Evolutionary conservation across 2,113 vertebrate species (phyloP).

Genomic region (Corythornis cristatus): DNA sequence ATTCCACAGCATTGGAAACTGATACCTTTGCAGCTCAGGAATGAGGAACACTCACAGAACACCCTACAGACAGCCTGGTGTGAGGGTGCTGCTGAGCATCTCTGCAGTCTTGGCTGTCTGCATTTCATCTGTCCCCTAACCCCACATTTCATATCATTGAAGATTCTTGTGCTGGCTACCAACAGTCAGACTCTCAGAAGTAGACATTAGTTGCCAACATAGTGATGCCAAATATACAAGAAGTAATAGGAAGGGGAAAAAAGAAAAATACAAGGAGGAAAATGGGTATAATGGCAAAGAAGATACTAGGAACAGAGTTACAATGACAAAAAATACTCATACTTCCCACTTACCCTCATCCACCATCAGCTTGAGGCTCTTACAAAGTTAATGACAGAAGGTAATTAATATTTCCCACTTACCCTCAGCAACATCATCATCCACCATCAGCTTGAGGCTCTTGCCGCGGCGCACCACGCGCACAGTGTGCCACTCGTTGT

Average conservation of each 20-base stretch:
- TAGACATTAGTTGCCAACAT: background rate
- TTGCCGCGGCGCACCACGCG: constrained; percentile 92
- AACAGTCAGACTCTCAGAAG: background rate
- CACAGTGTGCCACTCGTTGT: constrained; percentile 97
- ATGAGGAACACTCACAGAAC: background rate
- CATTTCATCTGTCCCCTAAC: background rate
- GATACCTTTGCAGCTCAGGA: background rate
- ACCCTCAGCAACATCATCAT: constrained; percentile 96
- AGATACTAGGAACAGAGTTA: background rate
- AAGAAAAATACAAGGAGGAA: background rate
- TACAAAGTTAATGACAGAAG: background rate
- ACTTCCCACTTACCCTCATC: too few species aligned
- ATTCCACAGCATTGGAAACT: background rate
- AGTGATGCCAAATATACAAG: background rate
- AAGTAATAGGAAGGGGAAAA: background rate
- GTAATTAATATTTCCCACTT: background rate
- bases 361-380: too few species aligned
- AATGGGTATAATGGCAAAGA: background rate
- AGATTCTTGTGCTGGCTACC: background rate
- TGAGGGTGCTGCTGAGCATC: background rate
- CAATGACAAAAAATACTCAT: too few species aligned
- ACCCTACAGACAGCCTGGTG: background rate
- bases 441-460: constrained; percentile 91
- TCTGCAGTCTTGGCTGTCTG: background rate
- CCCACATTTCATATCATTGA: fast-evolving